A percentile compares a stretch with the other conserved stretches of the same genome.
phyloP scores from a whole-genome alignment of 2,113 vertebrate species.

The Sceloporus tristichus region DNA sequence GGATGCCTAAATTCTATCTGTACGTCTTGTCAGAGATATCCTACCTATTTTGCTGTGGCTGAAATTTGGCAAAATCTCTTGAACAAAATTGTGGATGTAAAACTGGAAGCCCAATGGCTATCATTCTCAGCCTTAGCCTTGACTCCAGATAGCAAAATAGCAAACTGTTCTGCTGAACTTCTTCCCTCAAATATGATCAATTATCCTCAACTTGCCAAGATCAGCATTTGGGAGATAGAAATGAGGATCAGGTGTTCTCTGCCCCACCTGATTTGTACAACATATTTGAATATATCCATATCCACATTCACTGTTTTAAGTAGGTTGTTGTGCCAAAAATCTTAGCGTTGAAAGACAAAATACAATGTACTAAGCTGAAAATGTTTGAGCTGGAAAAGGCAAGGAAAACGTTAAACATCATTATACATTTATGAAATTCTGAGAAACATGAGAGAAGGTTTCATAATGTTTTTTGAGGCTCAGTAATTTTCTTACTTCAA shows the following conservation, averaged over 20 bases:
- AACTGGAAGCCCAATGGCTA: conserved; percentile 27
- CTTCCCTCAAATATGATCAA: conserved; percentile 6
- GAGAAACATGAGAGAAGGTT: not conserved
- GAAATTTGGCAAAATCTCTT: conserved; percentile 24
- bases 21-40: not conserved
- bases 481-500: not conserved
- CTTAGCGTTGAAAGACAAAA: not conserved
- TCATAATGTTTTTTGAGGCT: not conserved
- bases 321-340: not conserved
- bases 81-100: not conserved
- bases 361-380: not conserved
- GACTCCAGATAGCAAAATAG: not conserved
- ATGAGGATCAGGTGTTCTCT: conserved; percentile 13
- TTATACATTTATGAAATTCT: not conserved
- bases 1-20: not conserved
- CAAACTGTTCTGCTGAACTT: conserved; percentile 39
- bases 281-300: not conserved
- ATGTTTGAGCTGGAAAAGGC: not conserved
- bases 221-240: conserved; percentile 16
- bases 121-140: not conserved
- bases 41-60: conserved; percentile 20
- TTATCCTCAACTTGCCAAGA: not conserved
- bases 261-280: not conserved
- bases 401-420: not conserved
- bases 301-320: not conserved